phyloP scores from a whole-genome alignment of 2,888 invertebrate genomes.

The Eristalis intricaria region DNA sequence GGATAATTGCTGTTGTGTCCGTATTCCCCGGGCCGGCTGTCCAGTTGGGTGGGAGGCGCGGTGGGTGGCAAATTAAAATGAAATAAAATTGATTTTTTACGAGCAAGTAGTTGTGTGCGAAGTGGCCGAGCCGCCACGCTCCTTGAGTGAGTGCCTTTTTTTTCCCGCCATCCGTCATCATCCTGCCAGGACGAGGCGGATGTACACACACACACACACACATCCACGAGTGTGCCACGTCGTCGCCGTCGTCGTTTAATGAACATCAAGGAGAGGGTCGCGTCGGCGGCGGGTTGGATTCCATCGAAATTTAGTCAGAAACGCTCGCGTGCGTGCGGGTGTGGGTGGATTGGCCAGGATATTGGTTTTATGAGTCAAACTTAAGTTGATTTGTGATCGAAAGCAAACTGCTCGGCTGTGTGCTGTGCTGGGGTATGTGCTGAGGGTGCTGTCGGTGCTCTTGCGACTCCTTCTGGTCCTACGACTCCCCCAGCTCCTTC shows the following conservation, averaged over 20 bases:
- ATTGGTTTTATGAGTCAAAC: slow-evolving; percentile 64
- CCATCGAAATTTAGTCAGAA: slow-evolving; percentile 38
- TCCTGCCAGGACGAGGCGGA: slow-evolving; percentile 5
- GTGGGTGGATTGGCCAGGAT: slow-evolving; percentile 37
- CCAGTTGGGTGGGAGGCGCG: background rate
- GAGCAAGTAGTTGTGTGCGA: slow-evolving; percentile 52
- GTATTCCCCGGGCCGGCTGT: slow-evolving; percentile 5
- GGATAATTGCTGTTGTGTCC: slow-evolving; percentile 66
- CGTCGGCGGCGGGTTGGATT: slow-evolving; percentile 58
- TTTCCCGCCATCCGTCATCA: background rate
- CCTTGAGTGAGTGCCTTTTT: background rate
- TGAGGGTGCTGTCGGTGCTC: background rate
- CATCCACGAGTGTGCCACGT: background rate
- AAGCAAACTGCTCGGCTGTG: background rate
- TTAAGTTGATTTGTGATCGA: slow-evolving; percentile 66
- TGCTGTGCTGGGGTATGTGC: background rate
- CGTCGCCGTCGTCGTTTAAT: slow-evolving; percentile 31
- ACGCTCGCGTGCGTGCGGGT: slow-evolving; percentile 25
- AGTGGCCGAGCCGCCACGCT: slow-evolving; percentile 13
- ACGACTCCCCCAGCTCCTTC: too few relatives aligned
- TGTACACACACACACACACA: background rate
- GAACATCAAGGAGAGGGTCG: slow-evolving; percentile 40
- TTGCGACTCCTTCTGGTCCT: background rate
- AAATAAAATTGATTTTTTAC: slow-evolving; percentile 71
- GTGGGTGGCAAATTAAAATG: slow-evolving; percentile 53